A percentile compares a stretch with the other conserved stretches of the same genome.
Evolutionary conservation across 2,113 vertebrate species (phyloP).

Genomic region (Vireo altiloquus): DNA sequence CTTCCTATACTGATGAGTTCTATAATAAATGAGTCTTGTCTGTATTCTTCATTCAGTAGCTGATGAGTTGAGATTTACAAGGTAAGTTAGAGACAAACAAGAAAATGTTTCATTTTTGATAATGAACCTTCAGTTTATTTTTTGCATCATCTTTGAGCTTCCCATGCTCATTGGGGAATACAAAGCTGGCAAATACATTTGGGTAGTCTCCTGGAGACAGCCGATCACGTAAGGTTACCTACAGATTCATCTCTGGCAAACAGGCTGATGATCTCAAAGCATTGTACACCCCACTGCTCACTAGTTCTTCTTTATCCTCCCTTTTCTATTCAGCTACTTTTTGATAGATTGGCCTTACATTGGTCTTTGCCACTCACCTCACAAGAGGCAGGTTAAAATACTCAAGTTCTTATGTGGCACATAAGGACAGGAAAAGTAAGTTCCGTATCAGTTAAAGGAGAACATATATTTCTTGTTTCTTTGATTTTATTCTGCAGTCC

Average conservation of each 20-base stretch:
- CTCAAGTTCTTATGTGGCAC: not conserved
- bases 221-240: not conserved
- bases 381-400: not conserved
- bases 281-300: not conserved
- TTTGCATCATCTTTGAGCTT: not conserved
- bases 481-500: not conserved
- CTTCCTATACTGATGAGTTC: not conserved
- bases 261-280: not conserved
- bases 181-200: not conserved
- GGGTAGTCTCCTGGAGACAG: not conserved
- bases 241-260: not conserved
- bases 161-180: not conserved
- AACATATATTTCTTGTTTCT: not conserved
- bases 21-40: not conserved
- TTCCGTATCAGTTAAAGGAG: not conserved
- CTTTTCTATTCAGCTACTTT: not conserved
- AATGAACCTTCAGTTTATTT: not conserved
- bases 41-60: not conserved
- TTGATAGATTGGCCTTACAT: not conserved
- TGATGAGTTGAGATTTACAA: not conserved
- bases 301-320: not conserved
- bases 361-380: not conserved
- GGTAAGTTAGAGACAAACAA: not conserved
- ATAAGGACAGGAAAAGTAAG: not conserved
- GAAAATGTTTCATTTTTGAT: not conserved